Evolutionary conservation across 2,797 vertebrate species (phyloP).

Genomic region (Buceros bicornis): DNA sequence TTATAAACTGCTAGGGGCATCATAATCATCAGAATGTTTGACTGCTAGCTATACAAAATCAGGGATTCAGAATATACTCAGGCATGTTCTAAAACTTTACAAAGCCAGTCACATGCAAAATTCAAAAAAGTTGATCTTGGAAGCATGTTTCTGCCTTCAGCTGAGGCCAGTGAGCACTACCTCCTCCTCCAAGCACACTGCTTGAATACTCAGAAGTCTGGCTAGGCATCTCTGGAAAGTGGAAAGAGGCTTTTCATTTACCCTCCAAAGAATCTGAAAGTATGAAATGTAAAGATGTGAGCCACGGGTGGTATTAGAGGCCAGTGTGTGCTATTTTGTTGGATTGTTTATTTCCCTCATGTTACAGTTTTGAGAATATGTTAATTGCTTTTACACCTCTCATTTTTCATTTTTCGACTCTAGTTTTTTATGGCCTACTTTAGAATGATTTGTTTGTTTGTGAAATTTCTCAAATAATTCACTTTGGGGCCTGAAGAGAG

Average conservation of each 20-base stretch:
- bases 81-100: not conserved
- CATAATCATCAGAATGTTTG: not conserved
- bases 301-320: not conserved
- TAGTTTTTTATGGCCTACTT: not conserved
- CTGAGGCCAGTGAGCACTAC: not conserved
- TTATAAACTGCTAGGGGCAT: not conserved
- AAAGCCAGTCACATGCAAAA: not conserved
- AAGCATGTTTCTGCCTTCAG: not conserved
- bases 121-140: not conserved
- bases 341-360: not conserved
- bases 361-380: not conserved
- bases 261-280: not conserved
- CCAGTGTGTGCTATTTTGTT: not conserved
- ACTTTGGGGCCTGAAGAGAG: not conserved
- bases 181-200: accelerated
- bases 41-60: not conserved
- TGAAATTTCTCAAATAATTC: not conserved
- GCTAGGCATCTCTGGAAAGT: not conserved
- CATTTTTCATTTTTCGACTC: not conserved
- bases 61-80: not conserved
- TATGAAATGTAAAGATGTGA: accelerated
- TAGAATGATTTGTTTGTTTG: not conserved
- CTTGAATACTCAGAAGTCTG: not conserved
- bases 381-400: not conserved
- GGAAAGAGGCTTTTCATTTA: not conserved